Conservation (phyloP, 2,888 invertebrate species). For the Helleia helle region DNA sequence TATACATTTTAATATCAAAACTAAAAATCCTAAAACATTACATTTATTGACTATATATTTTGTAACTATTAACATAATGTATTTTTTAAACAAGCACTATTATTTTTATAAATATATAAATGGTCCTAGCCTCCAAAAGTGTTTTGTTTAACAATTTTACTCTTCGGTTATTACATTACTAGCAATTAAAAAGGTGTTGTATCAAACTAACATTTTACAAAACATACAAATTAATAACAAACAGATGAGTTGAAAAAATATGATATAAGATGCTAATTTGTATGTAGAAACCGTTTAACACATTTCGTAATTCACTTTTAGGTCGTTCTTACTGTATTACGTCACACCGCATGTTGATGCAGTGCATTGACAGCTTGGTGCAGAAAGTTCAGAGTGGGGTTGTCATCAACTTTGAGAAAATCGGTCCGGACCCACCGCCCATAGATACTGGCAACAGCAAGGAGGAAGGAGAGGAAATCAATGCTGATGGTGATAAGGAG, state of each 20-base stretch:
- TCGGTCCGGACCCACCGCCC: slow-evolving; percentile 89
- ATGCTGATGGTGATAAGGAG: slow-evolving; percentile 55
- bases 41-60: no score
- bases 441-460: slow-evolving; percentile 66
- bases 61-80: no score
- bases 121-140: no score
- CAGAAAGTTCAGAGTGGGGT: slow-evolving; percentile 98
- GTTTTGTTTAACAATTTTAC: no score
- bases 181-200: no score
- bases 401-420: slow-evolving; percentile 97
- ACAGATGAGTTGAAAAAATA: background rate
- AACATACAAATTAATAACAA: background rate
- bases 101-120: no score
- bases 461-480: slow-evolving; percentile 62
- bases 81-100: no score
- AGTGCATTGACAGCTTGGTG: slow-evolving; percentile 96
- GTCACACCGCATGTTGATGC: slow-evolving; percentile 95
- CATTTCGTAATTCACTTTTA: slow-evolving; percentile 33
- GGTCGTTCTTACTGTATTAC: slow-evolving; percentile 96
- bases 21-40: no score
- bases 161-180: no score
- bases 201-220: no score
- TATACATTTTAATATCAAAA: no score
- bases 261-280: background rate
- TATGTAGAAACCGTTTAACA: background rate